Evolutionary conservation across 2,888 invertebrate species (phyloP).

Genomic region (Macrophya annulata): DNA sequence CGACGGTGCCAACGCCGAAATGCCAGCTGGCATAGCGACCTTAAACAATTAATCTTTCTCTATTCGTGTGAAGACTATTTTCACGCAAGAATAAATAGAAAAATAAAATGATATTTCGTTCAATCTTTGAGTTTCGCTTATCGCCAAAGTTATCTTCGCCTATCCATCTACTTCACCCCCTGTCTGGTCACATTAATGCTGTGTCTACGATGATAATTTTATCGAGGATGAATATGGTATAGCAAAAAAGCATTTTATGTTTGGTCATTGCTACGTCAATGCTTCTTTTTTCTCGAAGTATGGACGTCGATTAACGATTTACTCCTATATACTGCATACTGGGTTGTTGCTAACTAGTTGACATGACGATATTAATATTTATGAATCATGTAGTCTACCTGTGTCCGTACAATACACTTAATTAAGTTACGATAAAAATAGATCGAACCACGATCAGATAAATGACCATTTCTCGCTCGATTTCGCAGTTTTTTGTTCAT

Average conservation of each 20-base stretch:
- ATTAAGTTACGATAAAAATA: not conserved
- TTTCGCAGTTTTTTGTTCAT: not conserved
- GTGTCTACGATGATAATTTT: not conserved
- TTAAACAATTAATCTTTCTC: conserved; percentile 50
- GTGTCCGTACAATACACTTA: not conserved
- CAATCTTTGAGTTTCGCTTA: not conserved
- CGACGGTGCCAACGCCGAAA: conserved; percentile 71
- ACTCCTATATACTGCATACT: conserved; percentile 43
- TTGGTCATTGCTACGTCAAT: not conserved
- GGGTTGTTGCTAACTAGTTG: conserved; percentile 55
- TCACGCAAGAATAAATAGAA: not conserved
- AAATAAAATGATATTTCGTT: not conserved
- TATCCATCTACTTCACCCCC: not conserved
- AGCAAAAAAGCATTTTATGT: not conserved
- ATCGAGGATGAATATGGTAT: not conserved
- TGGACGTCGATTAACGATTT: conserved; percentile 34
- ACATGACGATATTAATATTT: conserved; percentile 53
- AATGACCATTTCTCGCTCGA: not conserved
- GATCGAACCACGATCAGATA: not conserved
- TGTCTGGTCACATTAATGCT: not conserved
- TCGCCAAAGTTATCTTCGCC: not conserved
- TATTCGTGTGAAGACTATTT: conserved; percentile 40
- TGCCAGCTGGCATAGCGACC: conserved; percentile 73
- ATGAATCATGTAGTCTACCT: conserved; percentile 6
- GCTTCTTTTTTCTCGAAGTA: not conserved